These are phyloP conservation scores for Belonocnema kinseyi DNA, from an alignment of 1,140 invertebrate species.

Conservation along the genomic window DNA sequence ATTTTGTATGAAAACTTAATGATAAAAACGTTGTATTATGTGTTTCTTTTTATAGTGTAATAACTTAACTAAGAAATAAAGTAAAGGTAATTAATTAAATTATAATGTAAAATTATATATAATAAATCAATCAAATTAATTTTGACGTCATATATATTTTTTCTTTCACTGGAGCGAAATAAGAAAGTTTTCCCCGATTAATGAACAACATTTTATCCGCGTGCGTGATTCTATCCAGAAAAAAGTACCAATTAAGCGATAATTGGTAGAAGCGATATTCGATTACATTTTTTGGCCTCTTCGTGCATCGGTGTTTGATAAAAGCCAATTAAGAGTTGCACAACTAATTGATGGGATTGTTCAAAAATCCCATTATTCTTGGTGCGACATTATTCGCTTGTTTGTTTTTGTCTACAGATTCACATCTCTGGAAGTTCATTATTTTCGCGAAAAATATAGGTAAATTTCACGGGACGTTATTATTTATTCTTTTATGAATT, in stretches of 20 bases:
- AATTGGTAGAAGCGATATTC: slow-evolving; percentile 22
- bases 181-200: background rate
- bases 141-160: background rate
- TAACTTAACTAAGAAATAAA: background rate
- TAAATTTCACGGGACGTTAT: background rate
- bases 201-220: background rate
- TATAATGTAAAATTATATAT: background rate
- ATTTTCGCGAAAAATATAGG: background rate
- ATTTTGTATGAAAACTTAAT: too few relatives aligned
- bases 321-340: slow-evolving; percentile 29
- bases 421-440: slow-evolving; percentile 10
- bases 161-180: background rate
- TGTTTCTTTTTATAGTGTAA: too few relatives aligned
- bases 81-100: background rate
- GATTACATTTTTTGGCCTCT: slow-evolving; percentile 26
- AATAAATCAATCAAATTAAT: too few relatives aligned
- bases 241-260: slow-evolving; percentile 1
- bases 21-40: too few relatives aligned
- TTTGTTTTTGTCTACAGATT: slow-evolving; percentile 9
- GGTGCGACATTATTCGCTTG: slow-evolving; percentile 2
- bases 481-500: background rate
- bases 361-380: slow-evolving; percentile 17
- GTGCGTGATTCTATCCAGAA: background rate
- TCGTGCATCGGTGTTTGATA: background rate
- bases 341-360: slow-evolving; percentile 24